phyloP scores from a whole-genome alignment of 1,140 invertebrate genomes.

The Drosophila guanche region DNA sequence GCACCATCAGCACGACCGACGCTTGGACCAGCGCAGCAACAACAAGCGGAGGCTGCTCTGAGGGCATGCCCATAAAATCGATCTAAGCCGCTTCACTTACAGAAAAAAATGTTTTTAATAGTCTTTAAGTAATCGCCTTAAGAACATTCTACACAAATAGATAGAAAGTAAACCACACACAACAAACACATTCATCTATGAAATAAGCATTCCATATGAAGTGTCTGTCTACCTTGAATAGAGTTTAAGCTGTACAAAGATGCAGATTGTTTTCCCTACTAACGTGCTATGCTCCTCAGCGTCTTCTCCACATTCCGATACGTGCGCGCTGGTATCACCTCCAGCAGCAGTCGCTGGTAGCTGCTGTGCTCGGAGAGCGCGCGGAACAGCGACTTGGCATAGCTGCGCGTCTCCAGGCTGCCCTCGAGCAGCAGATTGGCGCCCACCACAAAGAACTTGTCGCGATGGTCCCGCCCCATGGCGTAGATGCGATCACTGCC shows the following conservation, averaged over 20 bases:
- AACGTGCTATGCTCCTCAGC: slow-evolving; percentile 80
- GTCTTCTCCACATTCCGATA: slow-evolving; percentile 89
- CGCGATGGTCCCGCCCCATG: slow-evolving; percentile 90
- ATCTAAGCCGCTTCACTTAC: neutral
- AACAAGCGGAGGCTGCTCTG: slow-evolving; percentile 40
- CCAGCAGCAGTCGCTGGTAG: slow-evolving; percentile 87
- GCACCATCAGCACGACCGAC: slow-evolving; percentile 40
- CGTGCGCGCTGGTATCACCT: slow-evolving; percentile 87
- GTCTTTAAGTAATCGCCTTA: slow-evolving; percentile 26
- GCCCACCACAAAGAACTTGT: slow-evolving; percentile 90
- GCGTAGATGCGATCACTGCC: slow-evolving; percentile 90
- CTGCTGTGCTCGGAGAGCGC: slow-evolving; percentile 86
- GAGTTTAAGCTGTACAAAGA: slow-evolving; percentile 22
- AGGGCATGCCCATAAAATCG: neutral
- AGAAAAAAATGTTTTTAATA: slow-evolving; percentile 42
- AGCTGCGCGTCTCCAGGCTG: slow-evolving; percentile 92
- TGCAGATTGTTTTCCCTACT: neutral
- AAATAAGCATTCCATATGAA: neutral
- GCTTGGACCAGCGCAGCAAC: slow-evolving; percentile 60
- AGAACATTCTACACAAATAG: slow-evolving; percentile 1
- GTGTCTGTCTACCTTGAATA: neutral
- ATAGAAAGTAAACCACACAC: neutral
- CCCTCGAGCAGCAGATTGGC: slow-evolving; percentile 94
- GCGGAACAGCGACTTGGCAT: slow-evolving; percentile 87
- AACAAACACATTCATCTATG: too few species aligned